A percentile compares a stretch with the other conserved stretches of the same genome.
Conservation (phyloP, 2,888 invertebrate species). For the Drosophila algonquin region DNA sequence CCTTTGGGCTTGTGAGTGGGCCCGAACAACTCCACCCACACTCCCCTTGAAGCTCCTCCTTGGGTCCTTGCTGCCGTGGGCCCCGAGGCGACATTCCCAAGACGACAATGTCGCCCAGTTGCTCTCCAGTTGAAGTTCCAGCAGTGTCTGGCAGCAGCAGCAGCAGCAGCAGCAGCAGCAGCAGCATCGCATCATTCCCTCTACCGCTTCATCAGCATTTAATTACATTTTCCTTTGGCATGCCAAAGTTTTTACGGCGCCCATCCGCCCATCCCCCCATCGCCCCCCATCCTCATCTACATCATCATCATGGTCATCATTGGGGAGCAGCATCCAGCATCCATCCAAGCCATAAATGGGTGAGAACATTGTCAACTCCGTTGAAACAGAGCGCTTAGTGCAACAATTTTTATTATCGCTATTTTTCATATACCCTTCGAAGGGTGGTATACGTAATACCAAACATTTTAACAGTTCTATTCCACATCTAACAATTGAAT, state of each 20-base stretch:
- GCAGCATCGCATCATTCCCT: conserved; percentile 37
- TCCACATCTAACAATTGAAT: no score
- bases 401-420: conserved; percentile 34
- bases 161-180: conserved; percentile 16
- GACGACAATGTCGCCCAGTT: conserved; percentile 59
- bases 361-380: conserved; percentile 26
- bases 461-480: no score
- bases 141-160: conserved; percentile 21
- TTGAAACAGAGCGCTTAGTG: conserved; percentile 19
- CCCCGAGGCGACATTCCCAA: conserved; percentile 46
- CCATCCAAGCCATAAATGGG: conserved; percentile 15
- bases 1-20: conserved; percentile 27
- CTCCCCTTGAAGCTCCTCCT: conserved; percentile 3
- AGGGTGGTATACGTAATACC: no score
- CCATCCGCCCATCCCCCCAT: neutral
- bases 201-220: conserved; percentile 61
- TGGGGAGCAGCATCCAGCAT: neutral
- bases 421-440: conserved; percentile 19
- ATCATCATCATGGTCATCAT: conserved; percentile 11
- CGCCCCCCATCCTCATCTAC: conserved; percentile 17
- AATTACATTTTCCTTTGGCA: conserved; percentile 64
- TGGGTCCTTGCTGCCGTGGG: neutral
- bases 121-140: conserved; percentile 34
- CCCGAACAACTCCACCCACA: conserved; percentile 16
- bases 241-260: conserved; percentile 42